phyloP scores from a whole-genome alignment of 1,140 invertebrate genomes.

The Drosophila hydei region DNA sequence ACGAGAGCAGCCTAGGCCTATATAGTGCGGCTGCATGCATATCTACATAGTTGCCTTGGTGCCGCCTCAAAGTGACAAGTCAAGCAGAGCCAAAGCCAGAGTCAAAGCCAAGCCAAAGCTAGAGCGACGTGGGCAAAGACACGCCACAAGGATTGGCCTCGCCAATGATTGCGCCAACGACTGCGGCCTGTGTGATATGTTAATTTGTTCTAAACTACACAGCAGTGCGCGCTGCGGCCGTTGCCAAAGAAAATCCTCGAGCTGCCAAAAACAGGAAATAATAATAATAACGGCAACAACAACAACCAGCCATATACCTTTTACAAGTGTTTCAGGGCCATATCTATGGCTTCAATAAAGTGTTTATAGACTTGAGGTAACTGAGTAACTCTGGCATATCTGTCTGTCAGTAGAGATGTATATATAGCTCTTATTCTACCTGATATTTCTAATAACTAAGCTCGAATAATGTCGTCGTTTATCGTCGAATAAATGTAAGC shows the following conservation, averaged over 20 bases:
- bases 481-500: no score
- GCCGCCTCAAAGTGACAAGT: constrained; percentile 68
- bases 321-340: no score
- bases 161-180: constrained; percentile 12
- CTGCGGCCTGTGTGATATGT: constrained; percentile 67
- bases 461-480: no score
- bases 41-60: constrained; percentile 32
- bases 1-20: constrained; percentile 43
- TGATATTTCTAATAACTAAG: no score
- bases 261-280: not conserved
- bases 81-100: constrained; percentile 43
- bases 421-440: no score
- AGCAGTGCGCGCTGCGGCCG: constrained; percentile 22
- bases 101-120: constrained; percentile 10
- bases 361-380: no score
- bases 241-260: constrained; percentile 17
- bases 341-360: no score
- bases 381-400: no score
- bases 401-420: no score
- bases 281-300: constrained; percentile 3
- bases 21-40: not conserved
- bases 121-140: constrained; percentile 36
- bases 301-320: constrained; percentile 2
- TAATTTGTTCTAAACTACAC: constrained; percentile 74
- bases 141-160: constrained; percentile 27